phyloP scores from a whole-genome alignment of 2,113 vertebrate species.

The Brachypodius melanocephalos region DNA sequence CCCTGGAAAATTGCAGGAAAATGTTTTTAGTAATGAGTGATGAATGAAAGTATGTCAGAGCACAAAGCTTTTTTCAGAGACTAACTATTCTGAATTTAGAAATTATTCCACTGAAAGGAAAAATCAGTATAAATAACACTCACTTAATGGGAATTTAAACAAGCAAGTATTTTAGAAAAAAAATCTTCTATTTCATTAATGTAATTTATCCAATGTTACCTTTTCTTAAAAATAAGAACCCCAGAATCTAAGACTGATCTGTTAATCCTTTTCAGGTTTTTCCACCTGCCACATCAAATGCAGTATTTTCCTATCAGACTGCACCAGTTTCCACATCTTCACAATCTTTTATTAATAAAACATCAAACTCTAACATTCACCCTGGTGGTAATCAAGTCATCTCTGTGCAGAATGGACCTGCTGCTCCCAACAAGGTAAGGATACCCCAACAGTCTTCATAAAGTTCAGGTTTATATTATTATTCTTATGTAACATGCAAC shows the following conservation, averaged over 20 bases:
- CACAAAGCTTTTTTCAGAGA: not conserved
- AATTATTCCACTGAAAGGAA: not conserved
- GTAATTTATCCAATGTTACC: not conserved
- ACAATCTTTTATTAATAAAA: conserved; percentile 81
- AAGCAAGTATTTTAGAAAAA: not conserved
- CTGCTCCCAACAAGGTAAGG: conserved; percentile 80
- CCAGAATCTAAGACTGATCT: not conserved
- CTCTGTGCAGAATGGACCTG: conserved; percentile 81
- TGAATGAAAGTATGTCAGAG: not conserved
- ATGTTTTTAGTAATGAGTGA: not conserved
- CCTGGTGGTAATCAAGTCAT: conserved; percentile 65
- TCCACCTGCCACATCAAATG: conserved; percentile 74
- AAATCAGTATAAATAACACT: not conserved
- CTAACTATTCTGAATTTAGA: not conserved
- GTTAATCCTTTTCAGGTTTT: conserved; percentile 78
- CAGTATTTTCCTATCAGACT: conserved; percentile 78
- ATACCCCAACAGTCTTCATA: not conserved
- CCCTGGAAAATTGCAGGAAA: not conserved
- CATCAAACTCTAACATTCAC: conserved; percentile 70
- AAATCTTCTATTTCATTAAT: not conserved
- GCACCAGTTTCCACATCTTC: conserved; percentile 72
- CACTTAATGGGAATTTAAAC: not conserved
- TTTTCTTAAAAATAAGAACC: not conserved
- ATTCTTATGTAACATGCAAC: not conserved
- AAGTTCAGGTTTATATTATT: not conserved